These are phyloP conservation scores for Kryptopterus vitreolus DNA, from an alignment of 2,797 vertebrate genomes.

Conservation along the genomic window DNA sequence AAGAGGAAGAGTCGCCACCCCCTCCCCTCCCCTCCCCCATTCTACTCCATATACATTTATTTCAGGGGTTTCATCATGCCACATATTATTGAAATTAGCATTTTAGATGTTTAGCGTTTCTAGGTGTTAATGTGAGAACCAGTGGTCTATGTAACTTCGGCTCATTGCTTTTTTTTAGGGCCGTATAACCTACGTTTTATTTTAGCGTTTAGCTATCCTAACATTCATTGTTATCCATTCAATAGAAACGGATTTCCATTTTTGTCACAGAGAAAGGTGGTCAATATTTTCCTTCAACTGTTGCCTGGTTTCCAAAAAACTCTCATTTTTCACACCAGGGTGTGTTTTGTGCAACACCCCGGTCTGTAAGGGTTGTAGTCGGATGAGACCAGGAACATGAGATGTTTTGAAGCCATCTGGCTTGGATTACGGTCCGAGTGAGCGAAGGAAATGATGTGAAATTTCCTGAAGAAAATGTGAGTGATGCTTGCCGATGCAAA, in stretches of 20 bases:
- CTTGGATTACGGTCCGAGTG: background rate
- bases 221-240: background rate
- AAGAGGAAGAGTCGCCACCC: background rate
- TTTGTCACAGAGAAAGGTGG: slow-evolving; percentile 43
- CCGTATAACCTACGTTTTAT: background rate
- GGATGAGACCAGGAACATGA: slow-evolving; percentile 23
- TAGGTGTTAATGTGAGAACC: background rate
- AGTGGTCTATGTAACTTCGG: background rate
- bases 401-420: slow-evolving; percentile 11
- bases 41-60: slow-evolving; percentile 8
- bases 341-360: slow-evolving; percentile 50
- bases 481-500: no score
- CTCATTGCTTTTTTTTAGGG: background rate
- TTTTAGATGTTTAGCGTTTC: background rate
- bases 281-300: slow-evolving; percentile 61
- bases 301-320: slow-evolving; percentile 58
- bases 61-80: background rate
- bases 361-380: slow-evolving; percentile 31
- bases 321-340: slow-evolving; percentile 42
- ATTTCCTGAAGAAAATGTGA: no score
- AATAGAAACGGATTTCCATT: slow-evolving; percentile 8
- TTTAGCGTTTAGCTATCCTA: background rate
- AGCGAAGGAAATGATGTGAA: slow-evolving; percentile 1
- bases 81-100: background rate
- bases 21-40: background rate